These are phyloP conservation scores for Dusona sp. DNA, from an alignment of 2,888 invertebrate species.

Conservation along the genomic window DNA sequence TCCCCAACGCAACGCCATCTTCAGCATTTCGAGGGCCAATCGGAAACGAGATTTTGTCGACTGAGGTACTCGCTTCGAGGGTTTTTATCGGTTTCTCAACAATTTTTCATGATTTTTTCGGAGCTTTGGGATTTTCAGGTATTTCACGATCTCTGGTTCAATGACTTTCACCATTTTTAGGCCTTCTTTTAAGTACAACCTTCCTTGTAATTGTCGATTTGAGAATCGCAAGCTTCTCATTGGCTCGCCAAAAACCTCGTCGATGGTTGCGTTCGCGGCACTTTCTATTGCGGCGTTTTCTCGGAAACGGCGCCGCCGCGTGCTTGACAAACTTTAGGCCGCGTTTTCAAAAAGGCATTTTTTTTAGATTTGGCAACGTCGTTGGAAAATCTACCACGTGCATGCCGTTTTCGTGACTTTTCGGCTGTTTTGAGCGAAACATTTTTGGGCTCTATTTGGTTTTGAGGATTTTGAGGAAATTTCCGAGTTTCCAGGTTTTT, in stretches of 20 bases:
- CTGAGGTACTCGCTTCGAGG: constrained; percentile 12
- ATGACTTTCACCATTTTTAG: background rate
- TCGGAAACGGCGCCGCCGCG: constrained; percentile 8
- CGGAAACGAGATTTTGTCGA: constrained; percentile 16
- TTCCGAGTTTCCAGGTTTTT: background rate
- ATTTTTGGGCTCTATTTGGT: background rate
- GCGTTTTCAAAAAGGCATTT: background rate
- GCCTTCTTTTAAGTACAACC: background rate
- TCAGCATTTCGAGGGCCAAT: constrained; percentile 9
- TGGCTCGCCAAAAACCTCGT: constrained; percentile 14
- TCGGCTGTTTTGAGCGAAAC: background rate
- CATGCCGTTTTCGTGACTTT: background rate
- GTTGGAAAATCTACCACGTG: constrained; percentile 35
- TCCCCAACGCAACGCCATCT: constrained; percentile 22
- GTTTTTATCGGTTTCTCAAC: background rate
- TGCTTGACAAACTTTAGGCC: constrained; percentile 20
- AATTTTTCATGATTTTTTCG: too few relatives aligned
- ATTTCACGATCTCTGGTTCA: background rate
- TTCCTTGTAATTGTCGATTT: constrained; percentile 16
- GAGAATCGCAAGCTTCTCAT: constrained; percentile 4
- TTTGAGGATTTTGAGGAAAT: background rate
- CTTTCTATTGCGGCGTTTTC: constrained; percentile 25
- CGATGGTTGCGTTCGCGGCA: constrained; percentile 2
- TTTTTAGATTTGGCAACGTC: constrained; percentile 39
- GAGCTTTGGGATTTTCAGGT: background rate